Conservation (phyloP, 2,797 vertebrate genomes). For the Dendrocincla tyrannina region DNA sequence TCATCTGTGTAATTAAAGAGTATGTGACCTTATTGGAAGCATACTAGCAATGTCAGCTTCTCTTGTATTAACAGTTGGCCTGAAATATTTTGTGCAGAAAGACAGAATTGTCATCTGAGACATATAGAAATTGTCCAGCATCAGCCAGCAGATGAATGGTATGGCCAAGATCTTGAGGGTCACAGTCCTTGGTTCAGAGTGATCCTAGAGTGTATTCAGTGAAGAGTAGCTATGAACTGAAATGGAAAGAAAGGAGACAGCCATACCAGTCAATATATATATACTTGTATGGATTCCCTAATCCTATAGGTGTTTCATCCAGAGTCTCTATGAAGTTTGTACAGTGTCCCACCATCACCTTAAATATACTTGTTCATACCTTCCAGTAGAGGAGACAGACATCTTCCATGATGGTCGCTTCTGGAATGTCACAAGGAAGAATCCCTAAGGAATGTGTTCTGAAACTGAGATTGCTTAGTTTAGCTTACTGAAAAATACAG, state of each 20-base stretch:
- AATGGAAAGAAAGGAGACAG: neutral
- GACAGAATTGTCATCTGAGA: neutral
- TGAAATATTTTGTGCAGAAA: neutral
- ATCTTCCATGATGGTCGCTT: neutral
- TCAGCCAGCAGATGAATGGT: neutral
- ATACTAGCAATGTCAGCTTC: neutral
- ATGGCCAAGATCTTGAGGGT: neutral
- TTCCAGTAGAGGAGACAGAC: neutral
- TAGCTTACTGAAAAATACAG: neutral
- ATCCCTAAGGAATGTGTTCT: neutral
- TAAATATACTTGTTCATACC: neutral
- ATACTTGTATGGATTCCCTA: neutral
- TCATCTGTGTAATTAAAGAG: neutral
- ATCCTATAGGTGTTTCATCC: neutral
- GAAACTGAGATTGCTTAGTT: neutral
- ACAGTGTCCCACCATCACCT: neutral
- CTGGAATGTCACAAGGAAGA: neutral
- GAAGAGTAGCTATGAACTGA: neutral
- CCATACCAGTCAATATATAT: neutral
- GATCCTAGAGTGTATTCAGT: neutral
- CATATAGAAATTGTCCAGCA: neutral
- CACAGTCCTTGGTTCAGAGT: neutral
- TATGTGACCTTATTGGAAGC: neutral
- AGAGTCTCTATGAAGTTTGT: neutral
- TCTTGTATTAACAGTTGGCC: fast-evolving